phyloP scores from a whole-genome alignment of 2,113 vertebrate genomes.

The Eulemur macaco region DNA sequence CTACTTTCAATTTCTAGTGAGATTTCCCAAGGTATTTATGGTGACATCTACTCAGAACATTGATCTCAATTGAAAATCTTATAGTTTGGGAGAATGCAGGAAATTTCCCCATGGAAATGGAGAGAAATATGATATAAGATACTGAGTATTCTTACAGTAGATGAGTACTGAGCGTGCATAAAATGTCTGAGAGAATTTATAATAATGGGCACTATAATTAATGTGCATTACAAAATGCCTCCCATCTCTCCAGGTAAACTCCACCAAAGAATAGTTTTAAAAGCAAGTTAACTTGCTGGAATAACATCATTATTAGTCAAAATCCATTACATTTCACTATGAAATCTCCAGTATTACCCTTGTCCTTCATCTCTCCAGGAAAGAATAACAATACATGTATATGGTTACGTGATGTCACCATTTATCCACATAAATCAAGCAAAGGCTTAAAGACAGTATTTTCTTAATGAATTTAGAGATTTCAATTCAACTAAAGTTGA shows the following conservation, averaged over 20 bases:
- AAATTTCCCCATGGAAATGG: constrained; percentile 57
- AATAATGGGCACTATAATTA: neutral
- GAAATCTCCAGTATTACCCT: constrained; percentile 18
- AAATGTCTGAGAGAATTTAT: constrained; percentile 37
- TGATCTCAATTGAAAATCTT: constrained; percentile 61
- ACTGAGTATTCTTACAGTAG: neutral
- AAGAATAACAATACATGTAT: neutral
- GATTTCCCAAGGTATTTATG: constrained; percentile 61
- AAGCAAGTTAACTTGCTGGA: neutral
- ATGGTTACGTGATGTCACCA: neutral
- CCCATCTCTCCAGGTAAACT: neutral
- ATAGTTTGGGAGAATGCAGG: neutral
- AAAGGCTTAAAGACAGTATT: constrained; percentile 8
- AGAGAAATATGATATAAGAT: neutral
- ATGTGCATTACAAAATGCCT: neutral
- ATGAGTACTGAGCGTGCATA: neutral
- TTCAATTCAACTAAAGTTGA: constrained; percentile 10
- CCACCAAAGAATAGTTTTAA: constrained; percentile 41
- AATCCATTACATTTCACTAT: constrained; percentile 29
- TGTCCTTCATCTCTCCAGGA: neutral
- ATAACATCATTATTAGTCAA: constrained; percentile 40
- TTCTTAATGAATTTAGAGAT: neutral
- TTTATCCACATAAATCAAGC: neutral
- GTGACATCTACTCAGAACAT: constrained; percentile 17
- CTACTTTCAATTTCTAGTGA: constrained; percentile 32